Percentiles rank a stretch among this genome's conserved stretches.
These are phyloP conservation scores for Palythoa grandis DNA, from an alignment of 92 coral and sea anemone genomes.

Conservation along the genomic window DNA sequence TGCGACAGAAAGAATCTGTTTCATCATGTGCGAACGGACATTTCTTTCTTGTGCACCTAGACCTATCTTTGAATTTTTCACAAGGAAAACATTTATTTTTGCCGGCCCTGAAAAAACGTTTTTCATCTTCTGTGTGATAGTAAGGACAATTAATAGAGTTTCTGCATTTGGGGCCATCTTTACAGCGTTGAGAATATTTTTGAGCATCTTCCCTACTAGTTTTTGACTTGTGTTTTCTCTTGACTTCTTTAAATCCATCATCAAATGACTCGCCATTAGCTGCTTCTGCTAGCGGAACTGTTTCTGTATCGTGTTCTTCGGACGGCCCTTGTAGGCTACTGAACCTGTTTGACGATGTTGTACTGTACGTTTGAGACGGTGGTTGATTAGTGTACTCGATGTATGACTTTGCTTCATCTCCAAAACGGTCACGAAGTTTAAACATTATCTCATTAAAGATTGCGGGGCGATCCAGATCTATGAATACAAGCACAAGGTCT, in stretches of 20 bases:
- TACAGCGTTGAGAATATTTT: slow-evolving; percentile 25
- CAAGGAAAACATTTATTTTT: background rate
- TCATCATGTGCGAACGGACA: no score
- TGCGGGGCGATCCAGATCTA: background rate
- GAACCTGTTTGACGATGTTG: background rate
- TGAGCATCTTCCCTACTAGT: background rate
- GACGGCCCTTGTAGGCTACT: background rate
- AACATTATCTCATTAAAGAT: background rate
- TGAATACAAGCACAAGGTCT: background rate
- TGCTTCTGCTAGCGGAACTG: background rate
- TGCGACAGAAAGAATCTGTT: no score
- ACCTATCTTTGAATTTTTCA: background rate
- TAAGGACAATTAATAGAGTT: background rate
- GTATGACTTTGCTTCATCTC: background rate
- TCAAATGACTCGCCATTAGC: background rate
- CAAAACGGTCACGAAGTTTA: background rate
- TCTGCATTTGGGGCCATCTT: background rate
- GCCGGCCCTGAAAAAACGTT: slow-evolving; percentile 22
- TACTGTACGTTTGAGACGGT: background rate
- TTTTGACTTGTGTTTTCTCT: background rate
- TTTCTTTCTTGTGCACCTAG: no score
- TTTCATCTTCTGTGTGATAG: slow-evolving; percentile 28
- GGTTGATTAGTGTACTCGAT: background rate
- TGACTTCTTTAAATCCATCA: background rate
- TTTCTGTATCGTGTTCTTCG: background rate